A percentile compares a stretch with the other conserved stretches of the same genome.
phyloP scores from a whole-genome alignment of 53 echinoderm and acorn worm species.

The Luidia sarsii region DNA sequence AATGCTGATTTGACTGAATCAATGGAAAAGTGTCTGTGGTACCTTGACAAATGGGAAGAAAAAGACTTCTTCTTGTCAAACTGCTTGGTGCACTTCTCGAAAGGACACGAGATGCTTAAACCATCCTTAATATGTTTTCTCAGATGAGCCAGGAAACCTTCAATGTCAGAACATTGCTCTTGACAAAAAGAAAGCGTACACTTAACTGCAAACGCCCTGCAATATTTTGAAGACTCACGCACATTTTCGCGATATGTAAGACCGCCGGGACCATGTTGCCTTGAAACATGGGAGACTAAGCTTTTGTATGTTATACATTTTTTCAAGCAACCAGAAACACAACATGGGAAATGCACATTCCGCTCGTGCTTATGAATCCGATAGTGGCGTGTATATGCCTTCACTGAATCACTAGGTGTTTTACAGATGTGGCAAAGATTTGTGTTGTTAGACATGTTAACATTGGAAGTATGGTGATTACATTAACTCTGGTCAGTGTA shows the following conservation, averaged over 20 bases:
- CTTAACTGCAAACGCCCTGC: constrained; percentile 10
- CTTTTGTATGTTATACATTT: constrained; percentile 17
- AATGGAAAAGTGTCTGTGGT: constrained; percentile 22
- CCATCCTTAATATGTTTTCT: constrained; percentile 41
- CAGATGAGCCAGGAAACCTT: constrained; percentile 33
- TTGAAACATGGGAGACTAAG: not conserved
- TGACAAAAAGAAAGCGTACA: constrained; percentile 39
- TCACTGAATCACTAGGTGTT: too few relatives aligned
- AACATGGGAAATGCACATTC: constrained; percentile 13
- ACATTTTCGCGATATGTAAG: not conserved
- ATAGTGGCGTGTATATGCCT: too few relatives aligned
- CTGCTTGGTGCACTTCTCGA: constrained; percentile 26
- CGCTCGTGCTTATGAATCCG: constrained; percentile 26
- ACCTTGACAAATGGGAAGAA: constrained; percentile 46
- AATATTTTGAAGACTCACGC: not conserved
- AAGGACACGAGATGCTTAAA: constrained; percentile 37
- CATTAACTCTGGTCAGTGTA: too few relatives aligned
- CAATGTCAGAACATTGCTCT: constrained; percentile 31
- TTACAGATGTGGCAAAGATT: too few relatives aligned
- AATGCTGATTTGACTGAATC: constrained; percentile 1
- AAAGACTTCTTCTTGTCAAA: constrained; percentile 46
- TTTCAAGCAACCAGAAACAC: constrained; percentile 9
- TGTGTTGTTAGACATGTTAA: too few relatives aligned
- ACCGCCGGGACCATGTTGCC: not conserved
- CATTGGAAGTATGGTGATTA: too few relatives aligned